phyloP scores from a whole-genome alignment of 2,113 vertebrate genomes.

The Ctenomys sociabilis region DNA sequence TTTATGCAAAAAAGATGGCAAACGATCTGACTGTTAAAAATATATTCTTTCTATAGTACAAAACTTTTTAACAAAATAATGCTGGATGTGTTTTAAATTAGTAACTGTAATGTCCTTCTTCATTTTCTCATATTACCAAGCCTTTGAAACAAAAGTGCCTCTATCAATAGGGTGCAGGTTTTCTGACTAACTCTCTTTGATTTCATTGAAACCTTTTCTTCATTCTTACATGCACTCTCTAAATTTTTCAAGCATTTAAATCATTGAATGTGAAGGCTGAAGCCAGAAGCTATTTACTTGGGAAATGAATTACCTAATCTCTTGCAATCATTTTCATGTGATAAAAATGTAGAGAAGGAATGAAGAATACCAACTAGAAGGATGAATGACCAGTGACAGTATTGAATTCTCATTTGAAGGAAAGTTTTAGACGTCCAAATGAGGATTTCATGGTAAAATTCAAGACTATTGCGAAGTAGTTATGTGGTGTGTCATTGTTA shows the following conservation, averaged over 20 bases:
- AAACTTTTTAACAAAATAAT: conserved; percentile 68
- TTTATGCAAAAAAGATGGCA: conserved; percentile 51
- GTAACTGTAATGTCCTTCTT: conserved; percentile 75
- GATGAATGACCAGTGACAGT: conserved; percentile 55
- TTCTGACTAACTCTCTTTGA: conserved; percentile 71
- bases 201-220: conserved; percentile 76
- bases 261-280: conserved; percentile 71
- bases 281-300: conserved; percentile 74
- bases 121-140: conserved; percentile 75
- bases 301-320: conserved; percentile 76
- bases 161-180: conserved; percentile 73
- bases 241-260: conserved; percentile 70
- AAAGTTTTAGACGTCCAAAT: conserved; percentile 47
- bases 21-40: conserved; percentile 49
- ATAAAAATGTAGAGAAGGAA: conserved; percentile 55
- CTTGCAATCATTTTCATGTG: conserved; percentile 57
- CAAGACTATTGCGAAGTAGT: conserved; percentile 25
- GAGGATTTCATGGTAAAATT: conserved; percentile 51
- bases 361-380: conserved; percentile 36
- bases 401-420: conserved; percentile 30
- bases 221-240: conserved; percentile 48
- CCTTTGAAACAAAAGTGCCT: conserved; percentile 75
- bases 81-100: conserved; percentile 74
- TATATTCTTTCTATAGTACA: conserved; percentile 14
- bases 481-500: conserved; percentile 12